A percentile compares a stretch with the other conserved stretches of the same genome.
Evolutionary conservation across 2,888 invertebrate species (phyloP).

Genomic region (Epinotia nisella): DNA sequence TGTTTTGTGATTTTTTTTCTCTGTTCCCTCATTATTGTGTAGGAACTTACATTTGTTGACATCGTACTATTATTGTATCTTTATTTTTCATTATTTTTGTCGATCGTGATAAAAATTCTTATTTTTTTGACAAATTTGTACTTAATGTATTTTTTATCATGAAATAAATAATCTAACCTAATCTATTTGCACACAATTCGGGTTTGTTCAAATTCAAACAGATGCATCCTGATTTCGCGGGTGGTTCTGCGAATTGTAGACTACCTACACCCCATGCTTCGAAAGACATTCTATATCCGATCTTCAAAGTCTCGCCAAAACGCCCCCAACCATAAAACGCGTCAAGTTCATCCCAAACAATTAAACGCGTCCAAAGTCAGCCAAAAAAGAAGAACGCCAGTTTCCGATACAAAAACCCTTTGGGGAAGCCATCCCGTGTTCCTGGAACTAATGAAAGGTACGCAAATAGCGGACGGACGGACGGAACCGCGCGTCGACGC

Average conservation of each 20-base stretch:
- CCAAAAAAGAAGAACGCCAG: conserved; percentile 53
- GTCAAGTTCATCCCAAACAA: conserved; percentile 36
- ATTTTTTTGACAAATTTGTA: too few relatives aligned
- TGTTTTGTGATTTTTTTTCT: too few relatives aligned
- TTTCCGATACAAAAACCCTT: conserved; percentile 81
- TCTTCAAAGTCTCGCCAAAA: conserved; percentile 20
- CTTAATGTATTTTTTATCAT: too few relatives aligned
- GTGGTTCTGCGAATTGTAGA: not conserved
- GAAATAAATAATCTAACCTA: too few relatives aligned
- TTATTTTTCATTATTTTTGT: too few relatives aligned
- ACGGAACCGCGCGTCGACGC: conserved; percentile 74
- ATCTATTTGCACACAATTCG: too few relatives aligned
- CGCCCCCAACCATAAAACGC: conserved; percentile 49
- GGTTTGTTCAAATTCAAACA: too few relatives aligned
- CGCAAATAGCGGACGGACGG: conserved; percentile 72
- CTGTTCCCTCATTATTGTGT: too few relatives aligned
- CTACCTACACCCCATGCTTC: not conserved
- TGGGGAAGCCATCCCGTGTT: conserved; percentile 70
- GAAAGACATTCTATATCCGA: conserved; percentile 1
- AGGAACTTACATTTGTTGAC: too few relatives aligned
- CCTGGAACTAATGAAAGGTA: conserved; percentile 81
- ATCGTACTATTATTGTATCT: too few relatives aligned
- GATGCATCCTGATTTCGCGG: not conserved
- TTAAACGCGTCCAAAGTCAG: conserved; percentile 66
- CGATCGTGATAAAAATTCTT: too few relatives aligned